phyloP scores from a whole-genome alignment of 2,888 invertebrate species.

The Tetrapedia diversipes region DNA sequence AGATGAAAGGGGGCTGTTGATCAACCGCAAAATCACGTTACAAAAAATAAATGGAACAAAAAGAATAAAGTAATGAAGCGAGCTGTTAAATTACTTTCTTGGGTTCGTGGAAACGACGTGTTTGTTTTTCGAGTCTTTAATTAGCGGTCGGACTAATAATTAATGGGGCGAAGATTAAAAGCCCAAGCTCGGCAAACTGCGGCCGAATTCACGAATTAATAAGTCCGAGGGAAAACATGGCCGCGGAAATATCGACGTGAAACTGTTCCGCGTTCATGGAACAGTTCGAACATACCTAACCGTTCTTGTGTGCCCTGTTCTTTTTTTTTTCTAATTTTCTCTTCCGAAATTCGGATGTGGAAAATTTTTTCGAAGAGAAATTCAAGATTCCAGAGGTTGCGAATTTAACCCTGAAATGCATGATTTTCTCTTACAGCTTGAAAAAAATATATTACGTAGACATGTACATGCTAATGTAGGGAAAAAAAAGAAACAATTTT shows the following conservation, averaged over 20 bases:
- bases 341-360: no score
- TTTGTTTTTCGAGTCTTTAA: constrained; percentile 56
- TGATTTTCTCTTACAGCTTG: no score
- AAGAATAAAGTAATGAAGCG: constrained; percentile 23
- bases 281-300: constrained; percentile 2
- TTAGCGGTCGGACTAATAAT: constrained; percentile 56
- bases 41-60: not conserved
- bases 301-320: not conserved
- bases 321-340: not conserved
- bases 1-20: not conserved
- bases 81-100: constrained; percentile 46
- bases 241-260: constrained; percentile 39
- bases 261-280: not conserved
- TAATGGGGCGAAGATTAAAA: constrained; percentile 43
- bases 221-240: constrained; percentile 48
- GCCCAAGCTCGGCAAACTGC: constrained; percentile 46
- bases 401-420: no score
- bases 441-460: no score
- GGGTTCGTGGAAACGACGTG: constrained; percentile 20
- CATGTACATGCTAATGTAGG: no score
- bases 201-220: constrained; percentile 57
- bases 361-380: constrained; percentile 1
- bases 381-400: no score
- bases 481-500: no score
- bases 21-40: not conserved